Evolutionary conservation across 2,888 invertebrate genomes (phyloP).

Genomic region (Aleiodes testaceus): DNA sequence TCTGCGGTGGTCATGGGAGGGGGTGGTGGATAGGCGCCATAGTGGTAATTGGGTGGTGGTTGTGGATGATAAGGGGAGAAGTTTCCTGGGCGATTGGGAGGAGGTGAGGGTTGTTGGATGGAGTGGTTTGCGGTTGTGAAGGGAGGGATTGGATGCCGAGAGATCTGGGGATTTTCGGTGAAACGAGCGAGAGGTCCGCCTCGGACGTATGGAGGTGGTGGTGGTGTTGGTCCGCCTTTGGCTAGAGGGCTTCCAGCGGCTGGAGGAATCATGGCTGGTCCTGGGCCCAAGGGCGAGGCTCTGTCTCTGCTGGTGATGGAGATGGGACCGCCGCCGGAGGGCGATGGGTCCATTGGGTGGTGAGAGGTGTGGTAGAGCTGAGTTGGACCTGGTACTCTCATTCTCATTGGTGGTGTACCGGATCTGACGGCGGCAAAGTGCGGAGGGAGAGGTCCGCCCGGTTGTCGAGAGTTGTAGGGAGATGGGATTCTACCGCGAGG

Average conservation of each 20-base stretch:
- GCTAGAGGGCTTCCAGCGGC: constrained; percentile 69
- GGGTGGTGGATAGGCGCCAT: constrained; percentile 73
- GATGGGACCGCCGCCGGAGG: constrained; percentile 75
- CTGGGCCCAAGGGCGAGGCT: constrained; percentile 62
- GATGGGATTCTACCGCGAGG: constrained; percentile 69
- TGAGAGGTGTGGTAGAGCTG: constrained; percentile 73
- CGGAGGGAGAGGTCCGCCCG: constrained; percentile 61
- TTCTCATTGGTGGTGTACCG: constrained; percentile 69
- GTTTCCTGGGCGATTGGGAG: constrained; percentile 68
- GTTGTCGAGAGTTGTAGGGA: constrained; percentile 64
- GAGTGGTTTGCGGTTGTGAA: constrained; percentile 64
- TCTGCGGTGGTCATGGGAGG: constrained; percentile 71
- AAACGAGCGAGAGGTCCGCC: constrained; percentile 67
- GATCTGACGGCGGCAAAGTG: constrained; percentile 67
- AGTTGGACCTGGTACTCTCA: constrained; percentile 65
- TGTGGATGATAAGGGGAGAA: constrained; percentile 73
- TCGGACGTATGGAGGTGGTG: constrained; percentile 69
- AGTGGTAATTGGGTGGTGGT: constrained; percentile 74
- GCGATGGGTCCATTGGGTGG: constrained; percentile 75
- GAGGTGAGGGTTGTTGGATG: constrained; percentile 70
- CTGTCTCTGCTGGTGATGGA: constrained; percentile 69
- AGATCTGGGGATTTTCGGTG: constrained; percentile 54
- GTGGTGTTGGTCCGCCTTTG: constrained; percentile 68
- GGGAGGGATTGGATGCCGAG: constrained; percentile 66
- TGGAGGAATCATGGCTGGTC: constrained; percentile 69